Evolutionary conservation across 1,140 invertebrate species (phyloP), one percentile per base, ranked within the genome.

Genomic region (Drosophila orena): DNA sequence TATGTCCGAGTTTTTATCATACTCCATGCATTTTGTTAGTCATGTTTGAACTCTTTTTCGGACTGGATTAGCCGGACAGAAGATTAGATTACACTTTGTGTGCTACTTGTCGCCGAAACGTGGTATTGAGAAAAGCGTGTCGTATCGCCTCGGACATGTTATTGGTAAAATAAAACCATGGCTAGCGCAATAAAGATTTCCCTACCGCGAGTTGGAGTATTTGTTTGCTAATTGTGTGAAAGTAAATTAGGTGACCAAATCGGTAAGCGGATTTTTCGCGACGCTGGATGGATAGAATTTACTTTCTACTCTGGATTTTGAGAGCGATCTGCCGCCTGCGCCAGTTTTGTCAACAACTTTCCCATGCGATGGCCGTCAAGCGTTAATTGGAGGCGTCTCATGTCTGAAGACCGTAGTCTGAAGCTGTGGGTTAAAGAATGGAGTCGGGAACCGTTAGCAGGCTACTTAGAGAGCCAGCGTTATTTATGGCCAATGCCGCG

Each of bases 331-430:
- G 20, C 57, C 57, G 53, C 38, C 49, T 58, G 37, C 56, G 34
- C 58, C 75, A 86, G 68, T 83, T 88, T 86, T 88, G 84, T 89
- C 79, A 89, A 88, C 84, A 89, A 88, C 84, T 88, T 88, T 88
- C 84, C 43, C 84, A 88, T 86, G 83, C 65, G 22, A 65, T 59
- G n/a, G 80, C 65, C 60, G 79, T 78, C 74, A 47, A 78, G 40
- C 62, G 77, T 44, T 86, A 86, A 86, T 85, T 78, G 71, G 40
- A 52, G 72, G 53, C 46, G 47, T 65, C 68, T 46, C 14, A 12
- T 4, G 15, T 8, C 6, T 17, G 20, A 44, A 20, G 42, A 44
- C 17, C 20, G 15, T n/a, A 10, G 15, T 15, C 8, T 17, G 42
- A 14, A 27, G 46, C 4, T 54, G 58, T 66, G 64, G 55, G 68